A percentile compares a stretch with the other conserved stretches of the same genome.
Evolutionary conservation across 2,888 invertebrate genomes (phyloP).

Genomic region (Serripes groenlandicus): DNA sequence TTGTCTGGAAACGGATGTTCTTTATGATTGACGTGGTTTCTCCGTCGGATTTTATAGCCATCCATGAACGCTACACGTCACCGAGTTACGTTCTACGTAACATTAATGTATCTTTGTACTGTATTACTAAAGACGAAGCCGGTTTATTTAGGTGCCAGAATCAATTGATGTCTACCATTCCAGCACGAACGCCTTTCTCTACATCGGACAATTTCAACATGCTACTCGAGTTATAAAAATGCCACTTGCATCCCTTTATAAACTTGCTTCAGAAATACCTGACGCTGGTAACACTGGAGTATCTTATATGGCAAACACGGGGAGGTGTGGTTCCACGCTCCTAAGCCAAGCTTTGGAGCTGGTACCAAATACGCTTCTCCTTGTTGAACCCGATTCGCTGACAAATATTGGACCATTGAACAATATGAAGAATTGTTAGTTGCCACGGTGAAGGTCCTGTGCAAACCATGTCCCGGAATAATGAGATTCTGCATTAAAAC

Average conservation of each 20-base stretch:
- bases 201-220: conserved; percentile 68
- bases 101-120: conserved; percentile 67
- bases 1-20: conserved; percentile 42
- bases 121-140: conserved; percentile 58
- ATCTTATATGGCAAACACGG: conserved; percentile 70
- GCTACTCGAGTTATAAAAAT: conserved; percentile 60
- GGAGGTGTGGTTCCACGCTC: conserved; percentile 74
- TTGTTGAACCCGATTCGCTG: conserved; percentile 70
- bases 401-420: conserved; percentile 51
- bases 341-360: conserved; percentile 68
- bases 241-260: conserved; percentile 59
- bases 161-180: conserved; percentile 65
- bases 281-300: conserved; percentile 48
- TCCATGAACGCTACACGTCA: conserved; percentile 45
- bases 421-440: conserved; percentile 42
- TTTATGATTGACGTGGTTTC: conserved; percentile 36
- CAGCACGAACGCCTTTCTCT: conserved; percentile 60
- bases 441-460: conserved; percentile 54
- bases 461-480: conserved; percentile 50
- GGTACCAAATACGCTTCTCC: conserved; percentile 60
- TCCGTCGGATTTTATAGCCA: conserved; percentile 44
- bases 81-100: conserved; percentile 63
- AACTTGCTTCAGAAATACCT: conserved; percentile 62
- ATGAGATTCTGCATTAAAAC: conserved; percentile 62
- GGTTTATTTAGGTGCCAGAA: conserved; percentile 61